Conservation (phyloP, 2,797 vertebrate genomes). For the Oophaga sylvatica region DNA sequence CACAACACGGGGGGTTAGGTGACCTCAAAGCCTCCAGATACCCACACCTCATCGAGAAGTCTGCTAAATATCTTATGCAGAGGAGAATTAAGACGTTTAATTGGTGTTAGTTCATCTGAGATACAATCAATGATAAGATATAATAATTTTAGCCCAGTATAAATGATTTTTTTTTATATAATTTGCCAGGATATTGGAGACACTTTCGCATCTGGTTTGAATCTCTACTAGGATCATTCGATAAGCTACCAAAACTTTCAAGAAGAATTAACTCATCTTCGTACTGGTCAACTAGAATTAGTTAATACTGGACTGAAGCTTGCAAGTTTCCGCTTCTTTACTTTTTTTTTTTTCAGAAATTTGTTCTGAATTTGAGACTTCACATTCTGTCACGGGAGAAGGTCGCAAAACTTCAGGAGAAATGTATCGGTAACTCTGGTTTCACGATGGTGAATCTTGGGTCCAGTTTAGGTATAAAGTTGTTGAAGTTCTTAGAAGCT, state of each 20-base stretch:
- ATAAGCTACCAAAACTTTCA: constrained; percentile 33
- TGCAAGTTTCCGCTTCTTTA: constrained; percentile 66
- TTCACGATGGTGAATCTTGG: constrained; percentile 78
- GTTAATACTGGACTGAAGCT: constrained; percentile 76
- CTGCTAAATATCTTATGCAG: constrained; percentile 16
- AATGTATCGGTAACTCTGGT: constrained; percentile 75
- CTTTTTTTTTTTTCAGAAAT: constrained; percentile 63
- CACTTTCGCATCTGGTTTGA: not conserved
- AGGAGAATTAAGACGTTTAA: constrained; percentile 10
- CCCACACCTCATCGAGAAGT: constrained; percentile 5
- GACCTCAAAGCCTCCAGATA: not conserved
- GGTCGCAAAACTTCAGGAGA: constrained; percentile 71
- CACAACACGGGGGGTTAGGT: not conserved
- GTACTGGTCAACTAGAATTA: constrained; percentile 69
- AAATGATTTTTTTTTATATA: constrained; percentile 56
- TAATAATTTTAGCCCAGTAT: constrained; percentile 68
- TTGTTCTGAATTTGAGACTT: constrained; percentile 69
- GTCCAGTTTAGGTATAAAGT: constrained; percentile 88
- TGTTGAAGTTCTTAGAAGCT: constrained; percentile 88
- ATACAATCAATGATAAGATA: constrained; percentile 70
- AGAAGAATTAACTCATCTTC: constrained; percentile 69
- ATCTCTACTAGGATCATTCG: constrained; percentile 4
- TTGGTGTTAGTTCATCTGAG: constrained; percentile 72
- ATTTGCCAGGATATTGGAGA: constrained; percentile 10
- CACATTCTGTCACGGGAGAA: constrained; percentile 64